A percentile compares a stretch with the other conserved stretches of the same genome.
Conservation (phyloP, 2,888 invertebrate genomes). For the Troides oblongomaculatus region DNA sequence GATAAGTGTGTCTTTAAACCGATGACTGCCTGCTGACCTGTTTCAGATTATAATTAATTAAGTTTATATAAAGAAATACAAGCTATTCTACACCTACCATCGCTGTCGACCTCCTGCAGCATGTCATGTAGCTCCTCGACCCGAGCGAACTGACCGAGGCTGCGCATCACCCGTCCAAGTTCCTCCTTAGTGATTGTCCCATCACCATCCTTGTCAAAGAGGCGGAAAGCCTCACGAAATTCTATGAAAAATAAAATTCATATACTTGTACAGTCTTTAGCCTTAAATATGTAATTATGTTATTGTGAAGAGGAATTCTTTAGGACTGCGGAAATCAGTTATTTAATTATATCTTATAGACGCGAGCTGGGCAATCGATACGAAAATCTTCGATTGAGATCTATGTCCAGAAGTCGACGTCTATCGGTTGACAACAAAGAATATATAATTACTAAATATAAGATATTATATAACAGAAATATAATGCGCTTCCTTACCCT, state of each 20-base stretch:
- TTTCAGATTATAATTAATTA: neutral
- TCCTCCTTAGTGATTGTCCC: constrained; percentile 94
- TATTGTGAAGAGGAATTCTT: too few relatives aligned
- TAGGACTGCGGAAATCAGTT: too few relatives aligned
- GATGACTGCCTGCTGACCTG: too few relatives aligned
- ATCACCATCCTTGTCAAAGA: constrained; percentile 93
- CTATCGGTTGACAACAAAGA: too few relatives aligned
- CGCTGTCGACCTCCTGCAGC: constrained; percentile 90
- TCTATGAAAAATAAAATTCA: constrained; percentile 73
- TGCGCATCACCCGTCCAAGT: constrained; percentile 91
- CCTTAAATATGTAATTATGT: too few relatives aligned
- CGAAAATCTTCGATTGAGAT: too few relatives aligned
- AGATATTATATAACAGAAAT: too few relatives aligned
- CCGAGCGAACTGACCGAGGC: constrained; percentile 91
- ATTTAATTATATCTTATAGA: too few relatives aligned
- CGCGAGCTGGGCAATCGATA: too few relatives aligned
- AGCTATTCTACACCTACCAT: constrained; percentile 77
- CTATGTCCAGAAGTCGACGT: too few relatives aligned
- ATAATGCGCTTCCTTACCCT: constrained; percentile 75
- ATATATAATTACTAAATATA: too few relatives aligned
- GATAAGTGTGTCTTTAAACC: too few relatives aligned
- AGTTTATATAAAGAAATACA: neutral
- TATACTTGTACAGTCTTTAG: neutral
- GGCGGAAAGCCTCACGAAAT: constrained; percentile 91
- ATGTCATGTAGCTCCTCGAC: constrained; percentile 92